These are phyloP conservation scores for Cebus imitator DNA, from an alignment of 2,113 vertebrate species.

Conservation along the genomic window DNA sequence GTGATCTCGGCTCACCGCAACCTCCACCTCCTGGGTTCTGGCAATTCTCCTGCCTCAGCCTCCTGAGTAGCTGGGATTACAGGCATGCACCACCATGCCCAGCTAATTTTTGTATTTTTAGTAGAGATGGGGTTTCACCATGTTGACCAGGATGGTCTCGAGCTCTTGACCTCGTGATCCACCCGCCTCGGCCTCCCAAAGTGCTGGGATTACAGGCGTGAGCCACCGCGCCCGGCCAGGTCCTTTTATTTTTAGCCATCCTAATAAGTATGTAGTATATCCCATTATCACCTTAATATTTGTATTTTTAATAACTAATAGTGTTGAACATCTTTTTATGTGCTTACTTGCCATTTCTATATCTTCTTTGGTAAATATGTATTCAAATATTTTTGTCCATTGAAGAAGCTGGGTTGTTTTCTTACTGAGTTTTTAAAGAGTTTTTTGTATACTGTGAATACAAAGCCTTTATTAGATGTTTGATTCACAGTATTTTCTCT, in stretches of 20 bases:
- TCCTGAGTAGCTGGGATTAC: too few relatives aligned
- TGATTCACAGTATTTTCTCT: constrained; percentile 54
- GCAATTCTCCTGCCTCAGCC: too few relatives aligned
- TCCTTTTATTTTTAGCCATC: not conserved
- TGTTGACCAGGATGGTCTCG: too few relatives aligned
- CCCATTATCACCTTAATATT: not conserved
- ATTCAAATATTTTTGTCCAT: not conserved
- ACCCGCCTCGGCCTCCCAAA: too few relatives aligned
- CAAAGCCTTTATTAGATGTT: constrained; percentile 44
- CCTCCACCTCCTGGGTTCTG: too few relatives aligned
- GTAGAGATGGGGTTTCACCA: too few relatives aligned
- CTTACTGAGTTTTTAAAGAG: not conserved
- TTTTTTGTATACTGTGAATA: not conserved
- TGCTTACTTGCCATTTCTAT: not conserved
- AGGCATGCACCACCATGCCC: too few relatives aligned
- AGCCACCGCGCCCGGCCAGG: not conserved
- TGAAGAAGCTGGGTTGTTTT: not conserved
- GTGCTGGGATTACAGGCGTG: too few relatives aligned
- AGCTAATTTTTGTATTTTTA: too few relatives aligned
- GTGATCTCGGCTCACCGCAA: too few relatives aligned
- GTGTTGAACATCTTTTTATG: not conserved
- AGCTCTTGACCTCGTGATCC: too few relatives aligned
- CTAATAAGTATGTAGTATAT: not conserved
- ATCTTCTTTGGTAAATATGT: not conserved
- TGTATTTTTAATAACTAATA: not conserved